phyloP scores from a whole-genome alignment of 2,113 vertebrate genomes.

The Thalassarche chlororhynchos region DNA sequence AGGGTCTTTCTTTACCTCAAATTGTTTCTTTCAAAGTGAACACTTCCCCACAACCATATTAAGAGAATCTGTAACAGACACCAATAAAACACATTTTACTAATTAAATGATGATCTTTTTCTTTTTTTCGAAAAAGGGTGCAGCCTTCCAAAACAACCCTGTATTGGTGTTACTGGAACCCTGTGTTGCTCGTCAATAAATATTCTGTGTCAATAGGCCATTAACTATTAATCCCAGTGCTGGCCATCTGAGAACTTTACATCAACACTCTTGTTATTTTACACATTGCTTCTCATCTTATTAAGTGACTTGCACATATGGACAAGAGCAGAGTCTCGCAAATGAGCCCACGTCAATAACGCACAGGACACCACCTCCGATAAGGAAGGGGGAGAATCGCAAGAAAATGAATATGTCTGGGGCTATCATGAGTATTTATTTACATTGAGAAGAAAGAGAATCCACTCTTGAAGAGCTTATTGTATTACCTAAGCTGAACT shows the following conservation, averaged over 20 bases:
- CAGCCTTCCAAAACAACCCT: not conserved
- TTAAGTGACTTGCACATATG: slow-evolving; percentile 63
- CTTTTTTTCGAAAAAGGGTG: not conserved
- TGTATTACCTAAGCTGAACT: slow-evolving; percentile 53
- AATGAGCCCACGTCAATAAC: slow-evolving; percentile 21
- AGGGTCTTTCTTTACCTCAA: not conserved
- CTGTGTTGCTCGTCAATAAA: slow-evolving; percentile 59
- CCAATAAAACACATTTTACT: not conserved
- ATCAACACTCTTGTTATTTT: slow-evolving; percentile 74
- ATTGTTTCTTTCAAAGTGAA: not conserved
- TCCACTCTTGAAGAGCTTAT: slow-evolving; percentile 2
- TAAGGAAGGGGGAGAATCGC: not conserved
- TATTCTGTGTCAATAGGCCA: slow-evolving; percentile 70
- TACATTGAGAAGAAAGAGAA: slow-evolving; percentile 36
- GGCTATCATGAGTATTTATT: slow-evolving; percentile 29
- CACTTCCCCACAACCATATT: not conserved
- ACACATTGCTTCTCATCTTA: slow-evolving; percentile 70
- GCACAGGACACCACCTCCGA: not conserved
- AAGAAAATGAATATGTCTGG: slow-evolving; percentile 43
- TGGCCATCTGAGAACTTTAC: slow-evolving; percentile 73
- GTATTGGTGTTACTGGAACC: slow-evolving; percentile 41
- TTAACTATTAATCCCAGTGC: slow-evolving; percentile 71
- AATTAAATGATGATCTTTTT: not conserved
- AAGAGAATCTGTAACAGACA: not conserved
- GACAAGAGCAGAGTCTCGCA: slow-evolving; percentile 45